phyloP scores from a whole-genome alignment of 2,888 invertebrate species.

The Sesia bembeciformis region DNA sequence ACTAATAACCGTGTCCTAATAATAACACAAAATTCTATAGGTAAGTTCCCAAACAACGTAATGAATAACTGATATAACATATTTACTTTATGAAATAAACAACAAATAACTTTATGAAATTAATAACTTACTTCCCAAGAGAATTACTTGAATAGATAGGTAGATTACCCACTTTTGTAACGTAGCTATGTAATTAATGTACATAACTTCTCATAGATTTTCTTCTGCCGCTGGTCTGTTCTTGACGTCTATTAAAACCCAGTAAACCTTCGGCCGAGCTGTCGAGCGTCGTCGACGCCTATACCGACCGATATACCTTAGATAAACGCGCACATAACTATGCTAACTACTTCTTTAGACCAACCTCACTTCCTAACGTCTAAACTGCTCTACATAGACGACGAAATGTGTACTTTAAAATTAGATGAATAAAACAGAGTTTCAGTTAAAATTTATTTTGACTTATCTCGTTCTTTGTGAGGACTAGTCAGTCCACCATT shows the following conservation, averaged over 20 bases:
- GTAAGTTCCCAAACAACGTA: no score
- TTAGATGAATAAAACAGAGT: conserved; percentile 18
- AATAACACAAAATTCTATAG: no score
- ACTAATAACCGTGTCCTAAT: no score
- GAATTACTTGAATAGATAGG: no score
- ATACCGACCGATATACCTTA: conserved; percentile 54
- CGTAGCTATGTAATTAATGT: no score
- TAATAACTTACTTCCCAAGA: not conserved
- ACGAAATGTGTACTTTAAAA: conserved; percentile 32
- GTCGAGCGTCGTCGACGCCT: conserved; percentile 32
- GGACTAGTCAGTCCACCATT: conserved; percentile 39
- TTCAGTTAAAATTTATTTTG: conserved; percentile 10
- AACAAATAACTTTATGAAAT: not conserved
- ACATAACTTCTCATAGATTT: not conserved
- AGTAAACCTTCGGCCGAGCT: conserved; percentile 22
- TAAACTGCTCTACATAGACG: conserved; percentile 15
- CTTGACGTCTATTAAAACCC: not conserved
- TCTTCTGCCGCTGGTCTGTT: no score
- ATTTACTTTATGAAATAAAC: no score
- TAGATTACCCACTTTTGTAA: no score
- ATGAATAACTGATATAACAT: no score
- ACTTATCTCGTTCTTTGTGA: not conserved
- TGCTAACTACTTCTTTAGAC: conserved; percentile 52
- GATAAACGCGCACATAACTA: conserved; percentile 65
- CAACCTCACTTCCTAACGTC: no score